Evolutionary conservation across 2,797 vertebrate genomes (phyloP).

Genomic region (Oceanodroma leucorhoa): DNA sequence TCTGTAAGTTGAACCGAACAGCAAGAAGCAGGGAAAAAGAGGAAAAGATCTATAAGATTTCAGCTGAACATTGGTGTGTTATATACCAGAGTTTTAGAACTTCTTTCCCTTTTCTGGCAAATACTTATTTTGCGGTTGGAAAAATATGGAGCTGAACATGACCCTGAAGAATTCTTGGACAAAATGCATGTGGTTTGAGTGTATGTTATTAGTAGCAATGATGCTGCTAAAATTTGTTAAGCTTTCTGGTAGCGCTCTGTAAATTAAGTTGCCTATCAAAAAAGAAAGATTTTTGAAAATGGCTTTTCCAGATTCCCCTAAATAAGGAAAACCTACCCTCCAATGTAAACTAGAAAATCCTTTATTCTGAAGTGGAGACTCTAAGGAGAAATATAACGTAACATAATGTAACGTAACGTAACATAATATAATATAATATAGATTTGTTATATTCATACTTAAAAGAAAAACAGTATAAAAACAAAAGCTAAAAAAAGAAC

Average conservation of each 20-base stretch:
- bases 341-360: neutral
- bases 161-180: neutral
- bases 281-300: neutral
- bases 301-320: neutral
- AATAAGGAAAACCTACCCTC: neutral
- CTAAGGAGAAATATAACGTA: neutral
- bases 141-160: neutral
- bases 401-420: accelerated
- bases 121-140: neutral
- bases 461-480: neutral
- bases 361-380: neutral
- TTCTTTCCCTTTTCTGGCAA: neutral
- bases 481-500: neutral
- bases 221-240: neutral
- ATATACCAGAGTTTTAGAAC: neutral
- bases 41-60: neutral
- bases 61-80: neutral
- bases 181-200: neutral
- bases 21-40: neutral
- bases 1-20: neutral
- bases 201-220: neutral
- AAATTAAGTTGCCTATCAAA: neutral
- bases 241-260: neutral
- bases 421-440: neutral
- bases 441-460: neutral